phyloP scores from a whole-genome alignment of 2,797 vertebrate species.

The Urosaurus nigricauda region DNA sequence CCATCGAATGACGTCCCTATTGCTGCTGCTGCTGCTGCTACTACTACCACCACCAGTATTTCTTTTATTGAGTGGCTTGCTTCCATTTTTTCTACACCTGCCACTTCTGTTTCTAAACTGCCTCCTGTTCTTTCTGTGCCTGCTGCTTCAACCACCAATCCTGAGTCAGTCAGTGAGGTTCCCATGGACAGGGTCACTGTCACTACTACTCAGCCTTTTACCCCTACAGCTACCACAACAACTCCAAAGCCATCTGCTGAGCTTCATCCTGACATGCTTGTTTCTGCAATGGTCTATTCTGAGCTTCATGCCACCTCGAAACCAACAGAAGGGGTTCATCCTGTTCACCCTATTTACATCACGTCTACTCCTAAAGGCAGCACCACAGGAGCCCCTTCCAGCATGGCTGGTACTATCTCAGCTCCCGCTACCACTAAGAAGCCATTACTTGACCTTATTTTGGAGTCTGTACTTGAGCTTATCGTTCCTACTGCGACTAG shows the following conservation, averaged over 20 bases:
- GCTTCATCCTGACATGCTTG: too few relatives aligned
- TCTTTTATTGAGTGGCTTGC: too few relatives aligned
- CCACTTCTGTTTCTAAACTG: neutral
- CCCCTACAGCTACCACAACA: too few relatives aligned
- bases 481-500: neutral
- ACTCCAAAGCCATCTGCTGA: neutral
- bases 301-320: neutral
- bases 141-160: too few relatives aligned
- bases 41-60: rapidly evolving
- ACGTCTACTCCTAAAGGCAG: too few relatives aligned
- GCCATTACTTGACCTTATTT: neutral
- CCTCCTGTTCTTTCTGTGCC: neutral
- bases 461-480: neutral
- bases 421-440: neutral
- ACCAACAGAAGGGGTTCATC: neutral
- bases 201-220: neutral
- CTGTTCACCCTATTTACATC: neutral
- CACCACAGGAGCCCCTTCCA: neutral
- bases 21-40: too few relatives aligned
- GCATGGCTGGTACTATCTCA: neutral
- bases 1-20: too few relatives aligned
- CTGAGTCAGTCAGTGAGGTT: neutral
- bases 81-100: neutral
- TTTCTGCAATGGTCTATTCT: too few relatives aligned
- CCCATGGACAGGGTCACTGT: neutral